Evolutionary conservation across 1,140 invertebrate genomes (phyloP), one percentile per base, ranked within the genome.

Genomic region (Nixonia krombeini): DNA sequence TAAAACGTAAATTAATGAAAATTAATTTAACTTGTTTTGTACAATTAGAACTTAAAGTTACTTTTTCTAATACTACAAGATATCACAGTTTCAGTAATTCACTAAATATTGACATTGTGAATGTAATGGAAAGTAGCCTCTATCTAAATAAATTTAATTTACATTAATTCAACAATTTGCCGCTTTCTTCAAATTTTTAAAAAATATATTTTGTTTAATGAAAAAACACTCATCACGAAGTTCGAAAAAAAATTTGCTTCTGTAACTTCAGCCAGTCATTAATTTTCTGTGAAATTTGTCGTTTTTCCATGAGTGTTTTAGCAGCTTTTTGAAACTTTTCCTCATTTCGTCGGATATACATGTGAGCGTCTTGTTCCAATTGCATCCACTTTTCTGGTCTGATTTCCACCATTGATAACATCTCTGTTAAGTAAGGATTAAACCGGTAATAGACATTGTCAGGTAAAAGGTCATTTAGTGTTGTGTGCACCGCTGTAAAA

Each of bases 351-450:
- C 92, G 80, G 47, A 93, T 87, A 73, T 96, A 96, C 83, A 93
- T 91, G 28, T 86, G 75, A 0, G 92, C 90, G 81, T 92, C 91
- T 28, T 86, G 81, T 64, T 91, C 86, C 28, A 92, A 71, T 72
- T 87, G 87, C 38, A 84, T 76, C 0, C 91, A 75, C 73, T 91
- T 92, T 5, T 89, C 89, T 2, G 90, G 87, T 62, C 91, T 84
- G 28, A 91, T 93, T 83, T 97, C 96, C 73, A 95, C 93, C 86
- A 98, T 91, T 1, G 88, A 86, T 15, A 95, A 86, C 75, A 93
- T 90, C 77, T 95, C 92, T 38, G 91, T 91, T 25, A 97, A 84
- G 70, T 95, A 95, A 0, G 96, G 96, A 85, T 97, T 97, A 78
- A 98, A 93, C 5, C 96, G 88, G 75, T 90, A 97, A 81, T 98